Evolutionary conservation across 2,888 invertebrate species (phyloP).

Genomic region (Drosophila recens): DNA sequence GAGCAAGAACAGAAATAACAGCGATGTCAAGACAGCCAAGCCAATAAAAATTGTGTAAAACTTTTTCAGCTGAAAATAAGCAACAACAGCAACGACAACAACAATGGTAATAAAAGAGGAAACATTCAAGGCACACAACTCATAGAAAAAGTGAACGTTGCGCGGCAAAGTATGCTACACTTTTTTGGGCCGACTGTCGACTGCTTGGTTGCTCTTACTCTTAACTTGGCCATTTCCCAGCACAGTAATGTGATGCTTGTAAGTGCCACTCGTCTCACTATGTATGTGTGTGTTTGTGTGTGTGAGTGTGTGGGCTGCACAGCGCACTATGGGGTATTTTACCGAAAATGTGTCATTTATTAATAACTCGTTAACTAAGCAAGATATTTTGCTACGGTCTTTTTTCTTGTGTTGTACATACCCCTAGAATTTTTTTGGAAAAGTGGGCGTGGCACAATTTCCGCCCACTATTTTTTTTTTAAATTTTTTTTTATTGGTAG

Average conservation of each 20-base stretch:
- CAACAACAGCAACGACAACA: conserved; percentile 27
- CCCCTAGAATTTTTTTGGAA: too few species aligned
- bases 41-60: conserved; percentile 41
- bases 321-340: too few species aligned
- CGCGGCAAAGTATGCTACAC: conserved; percentile 72
- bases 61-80: conserved; percentile 39
- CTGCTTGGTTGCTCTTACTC: conserved; percentile 40
- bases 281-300: background rate
- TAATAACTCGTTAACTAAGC: too few species aligned
- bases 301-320: conserved; percentile 7
- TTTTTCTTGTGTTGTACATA: too few species aligned
- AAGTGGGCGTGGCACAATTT: too few species aligned
- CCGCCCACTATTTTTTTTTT: too few species aligned
- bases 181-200: conserved; percentile 27
- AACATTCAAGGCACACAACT: conserved; percentile 58
- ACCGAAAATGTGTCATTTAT: too few species aligned
- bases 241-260: conserved; percentile 77
- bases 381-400: too few species aligned
- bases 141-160: conserved; percentile 38
- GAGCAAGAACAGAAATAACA: conserved; percentile 16
- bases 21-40: background rate
- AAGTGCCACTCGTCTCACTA: conserved; percentile 61
- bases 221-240: conserved; percentile 55
- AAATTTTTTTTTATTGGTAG: too few species aligned
- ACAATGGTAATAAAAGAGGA: conserved; percentile 62